Conservation (phyloP, 1,140 invertebrate genomes). For the Coptotermes formosanus region DNA sequence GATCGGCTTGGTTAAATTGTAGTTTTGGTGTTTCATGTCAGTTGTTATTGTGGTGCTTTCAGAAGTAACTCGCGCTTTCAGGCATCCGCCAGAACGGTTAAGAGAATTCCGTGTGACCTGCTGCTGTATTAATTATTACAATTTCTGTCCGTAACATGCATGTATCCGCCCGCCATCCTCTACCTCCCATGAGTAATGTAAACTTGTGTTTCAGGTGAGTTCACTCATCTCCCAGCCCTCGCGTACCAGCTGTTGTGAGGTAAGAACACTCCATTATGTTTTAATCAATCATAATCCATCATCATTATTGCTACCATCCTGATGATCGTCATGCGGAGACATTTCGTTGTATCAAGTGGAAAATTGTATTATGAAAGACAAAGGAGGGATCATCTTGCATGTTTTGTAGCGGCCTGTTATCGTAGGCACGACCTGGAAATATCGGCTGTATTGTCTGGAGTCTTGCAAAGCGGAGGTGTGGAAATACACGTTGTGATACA, state of each 20-base stretch:
- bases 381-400: not conserved
- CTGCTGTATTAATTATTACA: too few relatives aligned
- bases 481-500: too few relatives aligned
- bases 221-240: not conserved
- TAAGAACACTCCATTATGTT: slow-evolving; percentile 9
- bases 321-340: not conserved
- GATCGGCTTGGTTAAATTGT: too few relatives aligned
- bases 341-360: not conserved
- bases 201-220: slow-evolving; percentile 3
- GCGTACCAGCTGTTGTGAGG: slow-evolving; percentile 1
- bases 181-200: not conserved
- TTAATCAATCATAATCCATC: slow-evolving; percentile 19
- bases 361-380: not conserved
- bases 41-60: too few relatives aligned
- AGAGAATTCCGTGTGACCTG: too few relatives aligned
- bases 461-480: too few relatives aligned
- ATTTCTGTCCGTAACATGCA: too few relatives aligned
- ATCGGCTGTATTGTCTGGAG: too few relatives aligned
- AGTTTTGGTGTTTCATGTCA: too few relatives aligned
- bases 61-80: too few relatives aligned
- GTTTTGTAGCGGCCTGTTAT: not conserved
- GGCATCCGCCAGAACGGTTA: too few relatives aligned
- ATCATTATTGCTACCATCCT: slow-evolving; percentile 4
- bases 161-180: not conserved
- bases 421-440: too few relatives aligned